Percentiles rank a stretch among this genome's conserved stretches.
These are phyloP conservation scores for Hypolimnas misippus DNA, from an alignment of 2,888 invertebrate genomes.

Conservation along the genomic window DNA sequence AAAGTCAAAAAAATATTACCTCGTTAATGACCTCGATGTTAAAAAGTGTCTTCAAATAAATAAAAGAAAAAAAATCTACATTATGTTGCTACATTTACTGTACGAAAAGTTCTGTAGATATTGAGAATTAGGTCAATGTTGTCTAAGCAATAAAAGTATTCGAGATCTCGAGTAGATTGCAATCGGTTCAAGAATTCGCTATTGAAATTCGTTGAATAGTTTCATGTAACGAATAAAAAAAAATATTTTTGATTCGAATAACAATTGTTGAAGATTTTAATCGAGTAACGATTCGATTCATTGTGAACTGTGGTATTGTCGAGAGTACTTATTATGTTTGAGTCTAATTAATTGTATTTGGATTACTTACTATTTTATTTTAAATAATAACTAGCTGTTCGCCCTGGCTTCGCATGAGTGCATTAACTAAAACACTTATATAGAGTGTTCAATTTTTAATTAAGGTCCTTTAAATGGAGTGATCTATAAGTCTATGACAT, in stretches of 20 bases:
- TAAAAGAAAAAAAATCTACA: background rate
- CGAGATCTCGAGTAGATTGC: slow-evolving; percentile 7
- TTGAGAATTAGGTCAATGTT: slow-evolving; percentile 1
- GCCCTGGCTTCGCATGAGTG: no score
- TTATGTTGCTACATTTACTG: background rate
- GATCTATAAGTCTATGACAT: no score
- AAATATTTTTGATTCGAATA: slow-evolving; percentile 4
- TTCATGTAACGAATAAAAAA: background rate
- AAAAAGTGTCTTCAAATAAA: no score
- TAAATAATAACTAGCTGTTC: no score
- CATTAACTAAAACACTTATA: no score
- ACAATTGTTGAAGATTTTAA: background rate
- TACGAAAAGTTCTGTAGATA: background rate
- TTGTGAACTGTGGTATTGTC: background rate
- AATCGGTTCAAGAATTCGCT: slow-evolving; percentile 1
- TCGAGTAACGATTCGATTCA: background rate
- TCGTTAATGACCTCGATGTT: no score
- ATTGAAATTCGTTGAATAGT: slow-evolving; percentile 4
- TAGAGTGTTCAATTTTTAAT: no score
- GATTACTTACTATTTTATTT: no score
- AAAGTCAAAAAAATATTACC: no score
- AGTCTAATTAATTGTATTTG: background rate
- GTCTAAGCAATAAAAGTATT: slow-evolving; percentile 13
- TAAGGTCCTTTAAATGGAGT: no score
- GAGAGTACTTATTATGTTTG: background rate